These are phyloP conservation scores for Thecocarcelia acutangulata DNA, from an alignment of 2,888 invertebrate species.

Conservation along the genomic window DNA sequence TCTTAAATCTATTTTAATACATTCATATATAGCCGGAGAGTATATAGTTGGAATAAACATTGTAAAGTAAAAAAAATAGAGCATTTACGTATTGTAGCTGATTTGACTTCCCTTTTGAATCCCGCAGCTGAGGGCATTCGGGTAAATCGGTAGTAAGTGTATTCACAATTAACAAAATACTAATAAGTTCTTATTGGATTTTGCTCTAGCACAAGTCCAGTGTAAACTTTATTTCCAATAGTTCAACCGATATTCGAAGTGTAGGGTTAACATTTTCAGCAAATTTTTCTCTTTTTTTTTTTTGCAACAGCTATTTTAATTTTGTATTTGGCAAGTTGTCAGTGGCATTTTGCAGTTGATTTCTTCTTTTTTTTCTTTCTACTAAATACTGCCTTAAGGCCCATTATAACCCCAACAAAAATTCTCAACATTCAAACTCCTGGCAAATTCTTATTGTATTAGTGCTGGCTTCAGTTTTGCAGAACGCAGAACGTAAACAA, in stretches of 20 bases:
- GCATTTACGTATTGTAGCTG: no score
- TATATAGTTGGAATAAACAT: no score
- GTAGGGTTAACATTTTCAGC: neutral
- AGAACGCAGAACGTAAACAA: conserved; percentile 26
- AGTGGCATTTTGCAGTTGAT: conserved; percentile 67
- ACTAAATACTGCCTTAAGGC: conserved; percentile 64
- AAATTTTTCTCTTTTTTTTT: neutral
- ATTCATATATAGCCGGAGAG: no score
- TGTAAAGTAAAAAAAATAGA: no score
- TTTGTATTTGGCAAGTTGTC: conserved; percentile 62
- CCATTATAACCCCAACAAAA: conserved; percentile 52
- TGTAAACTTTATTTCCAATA: neutral
- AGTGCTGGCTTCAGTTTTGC: neutral
- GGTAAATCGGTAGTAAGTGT: no score
- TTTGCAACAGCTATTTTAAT: conserved; percentile 8
- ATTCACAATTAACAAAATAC: no score
- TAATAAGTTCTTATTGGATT: no score
- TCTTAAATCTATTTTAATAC: no score
- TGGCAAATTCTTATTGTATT: conserved; percentile 34
- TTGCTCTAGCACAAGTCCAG: no score
- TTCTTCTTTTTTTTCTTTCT: conserved; percentile 34
- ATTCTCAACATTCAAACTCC: conserved; percentile 52
- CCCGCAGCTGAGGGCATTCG: no score
- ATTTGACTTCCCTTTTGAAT: no score
- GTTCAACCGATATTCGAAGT: conserved; percentile 2